These are phyloP conservation scores for Drosophila lutescens DNA, from an alignment of 2,888 invertebrate species.

Conservation along the genomic window DNA sequence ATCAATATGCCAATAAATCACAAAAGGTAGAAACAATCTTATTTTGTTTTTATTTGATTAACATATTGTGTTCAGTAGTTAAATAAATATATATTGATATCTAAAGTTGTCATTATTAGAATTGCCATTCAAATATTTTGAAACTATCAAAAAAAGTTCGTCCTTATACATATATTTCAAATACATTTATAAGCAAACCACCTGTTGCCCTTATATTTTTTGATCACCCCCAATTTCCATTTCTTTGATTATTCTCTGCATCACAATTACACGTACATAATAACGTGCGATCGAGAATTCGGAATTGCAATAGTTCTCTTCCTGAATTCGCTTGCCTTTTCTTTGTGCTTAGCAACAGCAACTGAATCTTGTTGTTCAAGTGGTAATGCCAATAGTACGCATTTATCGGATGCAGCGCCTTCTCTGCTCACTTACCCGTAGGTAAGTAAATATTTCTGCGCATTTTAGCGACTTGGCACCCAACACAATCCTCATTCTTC, in stretches of 20 bases:
- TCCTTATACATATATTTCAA: no score
- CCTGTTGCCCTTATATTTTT: neutral
- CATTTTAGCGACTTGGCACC: constrained; percentile 63
- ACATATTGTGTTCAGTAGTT: no score
- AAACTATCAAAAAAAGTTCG: no score
- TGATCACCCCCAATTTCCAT: neutral
- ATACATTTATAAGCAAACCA: neutral
- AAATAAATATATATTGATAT: no score
- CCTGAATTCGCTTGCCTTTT: constrained; percentile 8
- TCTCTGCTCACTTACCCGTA: constrained; percentile 39
- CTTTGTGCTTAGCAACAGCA: constrained; percentile 39
- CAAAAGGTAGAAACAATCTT: no score
- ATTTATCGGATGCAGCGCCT: constrained; percentile 31
- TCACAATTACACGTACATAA: neutral
- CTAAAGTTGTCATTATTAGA: no score
- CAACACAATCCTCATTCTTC: constrained; percentile 9
- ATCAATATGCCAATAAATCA: no score
- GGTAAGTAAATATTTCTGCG: constrained; percentile 61
- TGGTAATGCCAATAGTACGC: constrained; percentile 19
- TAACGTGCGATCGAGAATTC: neutral
- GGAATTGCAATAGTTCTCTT: neutral
- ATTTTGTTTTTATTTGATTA: no score
- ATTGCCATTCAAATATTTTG: no score
- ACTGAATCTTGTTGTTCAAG: neutral
- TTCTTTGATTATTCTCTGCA: neutral